A percentile compares a stretch with the other conserved stretches of the same genome.
These are phyloP conservation scores for Charina bottae DNA, from an alignment of 2,113 vertebrate species.

Conservation along the genomic window DNA sequence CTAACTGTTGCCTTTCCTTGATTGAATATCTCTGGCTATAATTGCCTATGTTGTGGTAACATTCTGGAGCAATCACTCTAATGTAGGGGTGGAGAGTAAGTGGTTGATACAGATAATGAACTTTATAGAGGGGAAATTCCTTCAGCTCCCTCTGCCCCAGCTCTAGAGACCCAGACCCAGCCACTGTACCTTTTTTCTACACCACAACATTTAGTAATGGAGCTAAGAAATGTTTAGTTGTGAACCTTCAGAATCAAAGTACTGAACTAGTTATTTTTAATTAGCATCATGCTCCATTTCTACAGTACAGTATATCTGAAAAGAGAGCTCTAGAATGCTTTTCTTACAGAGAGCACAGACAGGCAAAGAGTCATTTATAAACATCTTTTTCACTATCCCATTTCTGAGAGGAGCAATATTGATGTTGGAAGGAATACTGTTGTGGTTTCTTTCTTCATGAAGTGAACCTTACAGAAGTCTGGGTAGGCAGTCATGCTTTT, in stretches of 20 bases:
- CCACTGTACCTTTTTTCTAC: background rate
- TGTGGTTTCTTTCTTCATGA: background rate
- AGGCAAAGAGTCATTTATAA: background rate
- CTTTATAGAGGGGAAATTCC: background rate
- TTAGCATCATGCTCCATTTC: background rate
- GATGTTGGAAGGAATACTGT: background rate
- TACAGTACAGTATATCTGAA: background rate
- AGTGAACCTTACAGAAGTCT: background rate
- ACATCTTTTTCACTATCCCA: background rate
- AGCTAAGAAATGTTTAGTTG: background rate
- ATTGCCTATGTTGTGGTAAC: background rate
- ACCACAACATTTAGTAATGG: background rate
- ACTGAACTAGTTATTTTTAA: background rate
- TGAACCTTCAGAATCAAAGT: background rate
- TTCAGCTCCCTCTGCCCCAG: background rate
- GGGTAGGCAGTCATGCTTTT: background rate
- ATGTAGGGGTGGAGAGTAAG: background rate
- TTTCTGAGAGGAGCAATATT: background rate
- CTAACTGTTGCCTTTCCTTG: background rate
- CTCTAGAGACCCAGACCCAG: background rate
- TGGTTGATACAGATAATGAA: background rate
- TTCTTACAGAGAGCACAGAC: background rate
- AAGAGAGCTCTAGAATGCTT: background rate
- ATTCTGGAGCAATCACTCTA: background rate
- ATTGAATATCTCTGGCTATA: background rate